Base-by-base conservation (phyloP, 2,797 vertebrate species). In the Hemitrygon akajei region DNA sequence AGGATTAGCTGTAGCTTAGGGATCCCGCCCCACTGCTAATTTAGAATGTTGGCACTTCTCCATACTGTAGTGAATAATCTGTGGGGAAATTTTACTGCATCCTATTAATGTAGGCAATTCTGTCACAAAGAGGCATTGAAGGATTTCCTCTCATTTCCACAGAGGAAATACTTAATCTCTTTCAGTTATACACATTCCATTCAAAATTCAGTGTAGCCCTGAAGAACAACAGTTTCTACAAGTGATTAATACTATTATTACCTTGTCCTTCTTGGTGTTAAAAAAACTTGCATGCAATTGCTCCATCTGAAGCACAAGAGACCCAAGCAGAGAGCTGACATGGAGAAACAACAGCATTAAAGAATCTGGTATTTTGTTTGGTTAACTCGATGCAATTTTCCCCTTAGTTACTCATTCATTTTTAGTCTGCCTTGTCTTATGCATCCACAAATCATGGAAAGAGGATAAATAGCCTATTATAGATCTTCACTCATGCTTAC, bases 201-300 rank as follows among this genome's bases (percentile, higher is more conserved):
- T 75, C 40, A 93, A 27, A 93, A 93, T 93, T 93, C 91, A 30
- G 71, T 7, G 25, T 56, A 34, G 25, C 37, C 40, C 37, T 76
- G 89, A 73, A 47, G 22, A 93, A 93, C 37, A 76, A 93, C 16
- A 47, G 22, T 75, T 93, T 75, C 71, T 93, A 71, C 71, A 4
- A 93, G 91, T 93, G 91, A 93, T 93, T 93, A 93, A 93, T 93
- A 14, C 27, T 12, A 75, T 93, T 75, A 37, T 93, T 93, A 73
- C 91, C 47, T 76, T 76, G 40, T 76, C 75, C 91, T 93, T 73
- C 89, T 47, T 47, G 37, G 69, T 92, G 56, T 92, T 92, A 16
- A 92, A 75, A 37, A 40, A 73, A 75, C 73, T 75, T 92, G 22
- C 71, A 92, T 75, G 14, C 30, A 25, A 93, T n/a, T 93, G 66